Evolutionary conservation across 2,113 vertebrate species (phyloP).

Genomic region (Fulmarus glacialis): DNA sequence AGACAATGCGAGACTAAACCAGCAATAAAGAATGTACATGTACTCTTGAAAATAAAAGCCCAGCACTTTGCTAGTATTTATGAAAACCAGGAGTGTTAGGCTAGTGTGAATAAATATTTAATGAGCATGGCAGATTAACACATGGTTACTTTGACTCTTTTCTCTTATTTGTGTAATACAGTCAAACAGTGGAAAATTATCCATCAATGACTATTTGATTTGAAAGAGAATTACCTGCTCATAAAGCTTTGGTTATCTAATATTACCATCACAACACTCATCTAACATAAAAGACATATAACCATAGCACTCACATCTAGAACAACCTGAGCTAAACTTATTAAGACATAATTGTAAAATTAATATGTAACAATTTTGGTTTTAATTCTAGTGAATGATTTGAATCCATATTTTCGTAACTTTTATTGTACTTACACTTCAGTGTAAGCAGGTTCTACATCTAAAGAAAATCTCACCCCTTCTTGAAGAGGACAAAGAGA

Average conservation of each 20-base stretch:
- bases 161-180: constrained; percentile 50
- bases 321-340: neutral
- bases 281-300: neutral
- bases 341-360: neutral
- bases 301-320: neutral
- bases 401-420: neutral
- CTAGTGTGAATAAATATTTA: constrained; percentile 70
- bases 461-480: constrained; percentile 39
- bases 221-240: constrained; percentile 17
- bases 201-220: constrained; percentile 25
- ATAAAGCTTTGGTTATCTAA: neutral
- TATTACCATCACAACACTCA: neutral
- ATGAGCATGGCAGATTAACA: constrained; percentile 66
- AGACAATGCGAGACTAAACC: neutral
- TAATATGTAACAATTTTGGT: neutral
- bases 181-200: constrained; percentile 36
- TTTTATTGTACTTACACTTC: neutral
- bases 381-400: neutral
- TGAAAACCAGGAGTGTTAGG: constrained; percentile 60
- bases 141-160: constrained; percentile 63
- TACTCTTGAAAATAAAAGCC: constrained; percentile 36
- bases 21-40: neutral
- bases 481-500: constrained; percentile 28
- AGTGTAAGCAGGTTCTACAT: constrained; percentile 8
- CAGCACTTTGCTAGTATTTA: constrained; percentile 48